These are phyloP conservation scores for Diachasmimorpha longicaudata DNA, from an alignment of 1,140 invertebrate genomes.

Conservation along the genomic window DNA sequence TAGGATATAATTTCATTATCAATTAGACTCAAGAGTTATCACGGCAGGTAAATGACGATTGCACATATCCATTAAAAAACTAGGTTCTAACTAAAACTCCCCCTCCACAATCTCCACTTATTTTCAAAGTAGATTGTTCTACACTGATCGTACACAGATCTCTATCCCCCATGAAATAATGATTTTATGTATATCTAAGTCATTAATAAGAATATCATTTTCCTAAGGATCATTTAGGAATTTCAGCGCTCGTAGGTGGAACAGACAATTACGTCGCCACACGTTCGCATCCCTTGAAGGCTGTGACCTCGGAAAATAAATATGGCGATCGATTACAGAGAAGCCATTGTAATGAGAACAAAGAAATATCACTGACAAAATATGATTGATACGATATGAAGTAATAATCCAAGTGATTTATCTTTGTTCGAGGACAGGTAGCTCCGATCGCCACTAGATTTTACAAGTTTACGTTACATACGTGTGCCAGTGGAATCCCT, in stretches of 20 bases:
- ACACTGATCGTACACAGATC: too few relatives aligned
- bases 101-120: neutral
- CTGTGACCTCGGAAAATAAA: constrained; percentile 41
- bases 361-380: constrained; percentile 13
- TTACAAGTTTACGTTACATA: neutral
- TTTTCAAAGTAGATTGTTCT: neutral
- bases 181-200: neutral
- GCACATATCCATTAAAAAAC: constrained; percentile 37
- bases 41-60: constrained; percentile 30
- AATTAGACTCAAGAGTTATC: constrained; percentile 18
- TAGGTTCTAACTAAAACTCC: neutral
- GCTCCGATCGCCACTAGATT: neutral
- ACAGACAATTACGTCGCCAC: constrained; percentile 30
- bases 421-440: neutral
- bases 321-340: constrained; percentile 9
- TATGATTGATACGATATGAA: neutral
- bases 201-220: neutral
- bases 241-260: constrained; percentile 29
- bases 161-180: neutral
- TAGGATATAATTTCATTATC: constrained; percentile 30
- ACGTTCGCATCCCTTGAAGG: constrained; percentile 44
- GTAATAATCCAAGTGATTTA: neutral
- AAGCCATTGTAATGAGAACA: constrained; percentile 9
- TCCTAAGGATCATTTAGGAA: neutral
- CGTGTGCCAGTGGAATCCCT: neutral